Evolutionary conservation across 1,140 invertebrate species (phyloP), one percentile per base, ranked within the genome.

Genomic region (Gryon sp.): DNA sequence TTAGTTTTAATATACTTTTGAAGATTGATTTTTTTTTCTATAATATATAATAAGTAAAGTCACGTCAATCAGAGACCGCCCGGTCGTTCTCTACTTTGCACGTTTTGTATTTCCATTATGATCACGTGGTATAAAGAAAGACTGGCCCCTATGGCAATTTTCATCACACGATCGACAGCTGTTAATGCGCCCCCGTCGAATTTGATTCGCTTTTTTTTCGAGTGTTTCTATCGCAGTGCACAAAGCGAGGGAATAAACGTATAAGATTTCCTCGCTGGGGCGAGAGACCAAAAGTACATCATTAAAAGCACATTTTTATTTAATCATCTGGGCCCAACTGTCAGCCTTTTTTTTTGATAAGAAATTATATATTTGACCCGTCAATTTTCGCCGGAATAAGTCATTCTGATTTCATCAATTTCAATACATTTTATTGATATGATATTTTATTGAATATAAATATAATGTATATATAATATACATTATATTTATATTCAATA

Each of bases 81-180:
- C 66, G n/a, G n/a, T 53, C 55, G 40, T 28, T 26, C 43, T 26
- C 45, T 32, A 34, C 52, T 38, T 22, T 11, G 11, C 30, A n/a
- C n/a, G n/a, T n/a, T n/a, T n/a, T n/a, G n/a, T n/a, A n/a, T n/a
- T n/a, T n/a, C 19, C 11, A 43, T 46, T 20, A 55, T 62, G 63
- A 59, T 73, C 57, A 62, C 46, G 41, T 18, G 50, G n/a, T 55
- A 46, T n/a, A 66, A 66, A 74, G 53, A 60, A 52, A 38, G 36
- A 66, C 52, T n/a, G n/a, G 60, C 59, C 52, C 59, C 59, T 18
- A 43, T 7, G 45, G 28, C 60, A 65, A 66, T 74, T 74, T 66
- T 30, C 9, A 60, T 59, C 60, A 48, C n/a, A n/a, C 46, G 70
- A 62, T 76, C 73, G 73, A 63, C 73, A 76, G 73, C 73, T 68